phyloP scores from a whole-genome alignment of 2,797 vertebrate genomes.

The Scleropages formosus region DNA sequence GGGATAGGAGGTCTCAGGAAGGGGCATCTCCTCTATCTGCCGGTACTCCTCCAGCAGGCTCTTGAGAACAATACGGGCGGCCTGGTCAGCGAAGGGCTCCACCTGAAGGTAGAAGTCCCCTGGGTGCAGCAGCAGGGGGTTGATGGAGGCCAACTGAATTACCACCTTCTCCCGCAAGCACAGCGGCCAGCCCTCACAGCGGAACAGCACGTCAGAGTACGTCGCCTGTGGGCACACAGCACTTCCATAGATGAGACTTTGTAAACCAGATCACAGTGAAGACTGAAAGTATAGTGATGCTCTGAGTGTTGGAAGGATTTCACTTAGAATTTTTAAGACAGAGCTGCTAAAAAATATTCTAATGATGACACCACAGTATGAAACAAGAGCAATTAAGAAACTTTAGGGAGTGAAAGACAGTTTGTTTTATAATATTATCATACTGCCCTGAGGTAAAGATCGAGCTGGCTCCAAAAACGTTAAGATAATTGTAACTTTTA shows the following conservation, averaged over 20 bases:
- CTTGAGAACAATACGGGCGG: conserved; percentile 77
- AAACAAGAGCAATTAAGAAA: no score
- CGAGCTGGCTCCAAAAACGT: no score
- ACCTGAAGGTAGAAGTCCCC: conserved; percentile 89
- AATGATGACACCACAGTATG: no score
- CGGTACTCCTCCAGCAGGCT: conserved; percentile 75
- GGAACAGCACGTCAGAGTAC: conserved; percentile 74
- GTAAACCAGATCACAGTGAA: not conserved
- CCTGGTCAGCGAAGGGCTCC: conserved; percentile 75
- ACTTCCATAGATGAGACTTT: not conserved
- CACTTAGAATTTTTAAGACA: no score
- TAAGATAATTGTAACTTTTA: no score
- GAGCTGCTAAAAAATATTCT: no score
- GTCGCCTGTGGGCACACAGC: conserved; percentile 64
- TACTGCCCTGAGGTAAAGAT: no score
- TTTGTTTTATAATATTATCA: no score
- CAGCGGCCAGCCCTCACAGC: conserved; percentile 85
- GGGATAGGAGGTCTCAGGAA: conserved; percentile 69
- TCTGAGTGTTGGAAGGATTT: no score
- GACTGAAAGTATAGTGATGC: not conserved
- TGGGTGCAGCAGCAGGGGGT: conserved; percentile 71
- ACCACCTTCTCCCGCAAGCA: conserved; percentile 78
- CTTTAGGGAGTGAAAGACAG: no score
- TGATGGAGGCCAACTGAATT: conserved; percentile 75
- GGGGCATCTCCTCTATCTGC: conserved; percentile 69